phyloP scores from a whole-genome alignment of 2,888 invertebrate genomes.

The Operophtera brumata region DNA sequence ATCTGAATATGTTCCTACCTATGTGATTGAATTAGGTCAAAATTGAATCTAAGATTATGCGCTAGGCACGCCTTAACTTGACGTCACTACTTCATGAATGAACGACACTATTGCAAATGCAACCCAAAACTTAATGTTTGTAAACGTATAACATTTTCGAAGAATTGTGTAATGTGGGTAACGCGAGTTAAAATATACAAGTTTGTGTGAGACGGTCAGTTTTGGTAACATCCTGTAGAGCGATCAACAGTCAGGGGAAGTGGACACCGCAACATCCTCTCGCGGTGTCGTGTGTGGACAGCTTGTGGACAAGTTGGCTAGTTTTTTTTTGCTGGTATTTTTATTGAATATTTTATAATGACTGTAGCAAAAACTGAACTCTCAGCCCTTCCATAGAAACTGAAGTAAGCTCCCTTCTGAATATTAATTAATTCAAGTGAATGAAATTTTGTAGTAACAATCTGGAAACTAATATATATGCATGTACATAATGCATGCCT shows the following conservation, averaged over 20 bases:
- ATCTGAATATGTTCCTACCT: too few species aligned
- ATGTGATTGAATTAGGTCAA: too few species aligned
- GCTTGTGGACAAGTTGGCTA: conserved; percentile 1
- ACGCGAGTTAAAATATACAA: conserved; percentile 51
- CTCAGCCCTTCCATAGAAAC: too few species aligned
- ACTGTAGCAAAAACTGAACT: too few species aligned
- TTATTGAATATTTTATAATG: not conserved
- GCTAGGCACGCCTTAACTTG: too few species aligned
- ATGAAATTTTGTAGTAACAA: too few species aligned
- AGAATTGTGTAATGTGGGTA: conserved; percentile 50
- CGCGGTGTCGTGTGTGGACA: conserved; percentile 35
- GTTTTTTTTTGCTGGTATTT: not conserved
- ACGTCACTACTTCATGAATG: conserved; percentile 24
- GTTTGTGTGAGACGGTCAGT: conserved; percentile 46
- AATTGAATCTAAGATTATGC: not conserved
- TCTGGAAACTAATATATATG: too few species aligned
- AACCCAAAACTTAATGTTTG: conserved; percentile 41
- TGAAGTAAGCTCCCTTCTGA: too few species aligned
- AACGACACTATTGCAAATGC: conserved; percentile 20
- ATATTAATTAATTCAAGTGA: too few species aligned
- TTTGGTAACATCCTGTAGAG: conserved; percentile 76
- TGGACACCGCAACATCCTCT: conserved; percentile 77
- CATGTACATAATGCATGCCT: too few species aligned
- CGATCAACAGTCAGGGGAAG: conserved; percentile 67
- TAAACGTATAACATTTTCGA: conserved; percentile 42